Evolutionary conservation across 1,140 invertebrate genomes (phyloP).

Genomic region (Globodera ellingtonae): DNA sequence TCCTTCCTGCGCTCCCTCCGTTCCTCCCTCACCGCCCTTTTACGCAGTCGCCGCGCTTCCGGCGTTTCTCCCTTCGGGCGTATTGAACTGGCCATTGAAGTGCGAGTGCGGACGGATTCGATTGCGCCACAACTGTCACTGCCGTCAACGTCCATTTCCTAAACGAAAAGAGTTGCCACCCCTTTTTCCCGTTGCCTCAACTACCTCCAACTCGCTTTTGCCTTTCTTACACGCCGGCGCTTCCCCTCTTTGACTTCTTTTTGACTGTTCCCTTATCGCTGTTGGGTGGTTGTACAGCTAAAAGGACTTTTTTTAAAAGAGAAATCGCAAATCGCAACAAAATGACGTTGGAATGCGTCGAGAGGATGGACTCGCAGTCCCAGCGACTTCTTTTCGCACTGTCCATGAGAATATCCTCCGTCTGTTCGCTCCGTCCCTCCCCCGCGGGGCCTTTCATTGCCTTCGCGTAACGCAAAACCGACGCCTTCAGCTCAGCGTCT

Average conservation of each 20-base stretch:
- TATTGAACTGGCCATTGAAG: conserved; percentile 27
- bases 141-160: conserved; percentile 67
- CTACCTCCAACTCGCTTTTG: conserved; percentile 58
- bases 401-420: conserved; percentile 67
- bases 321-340: background rate
- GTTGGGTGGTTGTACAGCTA: conserved; percentile 60
- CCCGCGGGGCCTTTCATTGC: conserved; percentile 67
- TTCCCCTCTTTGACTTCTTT: conserved; percentile 55
- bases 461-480: conserved; percentile 26
- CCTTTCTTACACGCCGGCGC: conserved; percentile 3
- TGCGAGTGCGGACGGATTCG: background rate
- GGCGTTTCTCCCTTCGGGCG: conserved; percentile 80
- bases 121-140: conserved; percentile 66
- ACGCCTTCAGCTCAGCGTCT: conserved; percentile 37
- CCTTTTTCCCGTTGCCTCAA: conserved; percentile 16
- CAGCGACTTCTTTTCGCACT: conserved; percentile 71
- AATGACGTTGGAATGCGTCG: conserved; percentile 49
- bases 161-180: background rate
- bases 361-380: conserved; percentile 86
- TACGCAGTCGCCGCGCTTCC: conserved; percentile 75
- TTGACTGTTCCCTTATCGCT: conserved; percentile 74
- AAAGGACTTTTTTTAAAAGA: background rate
- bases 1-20: conserved; percentile 76
- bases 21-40: conserved; percentile 50
- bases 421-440: conserved; percentile 70